Evolutionary conservation across 92 coral and sea anemone genomes (phyloP).

Genomic region (Phenganax stokvisi): DNA sequence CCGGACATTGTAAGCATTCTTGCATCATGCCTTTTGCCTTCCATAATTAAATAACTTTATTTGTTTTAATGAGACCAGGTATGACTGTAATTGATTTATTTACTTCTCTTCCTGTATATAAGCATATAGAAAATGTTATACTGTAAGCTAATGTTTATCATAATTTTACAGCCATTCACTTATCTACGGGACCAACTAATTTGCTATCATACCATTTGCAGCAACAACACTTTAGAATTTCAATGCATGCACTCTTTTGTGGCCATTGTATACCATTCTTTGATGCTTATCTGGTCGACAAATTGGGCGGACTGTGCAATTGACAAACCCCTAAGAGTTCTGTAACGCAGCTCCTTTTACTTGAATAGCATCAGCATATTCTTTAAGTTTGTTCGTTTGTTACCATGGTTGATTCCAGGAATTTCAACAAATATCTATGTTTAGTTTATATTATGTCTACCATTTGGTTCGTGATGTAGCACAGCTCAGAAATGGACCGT

Average conservation of each 20-base stretch:
- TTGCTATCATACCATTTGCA: not conserved
- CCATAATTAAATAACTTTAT: not conserved
- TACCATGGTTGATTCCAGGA: slow-evolving; percentile 40
- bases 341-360: slow-evolving; percentile 42
- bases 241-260: not conserved
- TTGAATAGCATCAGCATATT: slow-evolving; percentile 33
- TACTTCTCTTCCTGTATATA: not conserved
- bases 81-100: not conserved
- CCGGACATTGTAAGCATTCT: slow-evolving; percentile 12
- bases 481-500: slow-evolving; percentile 39
- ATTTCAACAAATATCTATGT: slow-evolving; percentile 33
- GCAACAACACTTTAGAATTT: slow-evolving; percentile 15
- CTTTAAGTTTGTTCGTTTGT: slow-evolving; percentile 13
- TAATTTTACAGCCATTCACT: not conserved
- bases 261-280: slow-evolving; percentile 40
- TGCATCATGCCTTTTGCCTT: not conserved
- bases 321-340: slow-evolving; percentile 49
- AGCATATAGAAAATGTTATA: not conserved
- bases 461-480: slow-evolving; percentile 37
- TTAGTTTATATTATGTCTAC: slow-evolving; percentile 31
- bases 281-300: slow-evolving; percentile 42
- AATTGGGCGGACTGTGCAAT: slow-evolving; percentile 50
- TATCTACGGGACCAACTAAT: not conserved
- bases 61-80: not conserved
- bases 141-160: not conserved